These are phyloP conservation scores for Notothenia rossii DNA, from an alignment of 2,113 vertebrate genomes.

Conservation along the genomic window DNA sequence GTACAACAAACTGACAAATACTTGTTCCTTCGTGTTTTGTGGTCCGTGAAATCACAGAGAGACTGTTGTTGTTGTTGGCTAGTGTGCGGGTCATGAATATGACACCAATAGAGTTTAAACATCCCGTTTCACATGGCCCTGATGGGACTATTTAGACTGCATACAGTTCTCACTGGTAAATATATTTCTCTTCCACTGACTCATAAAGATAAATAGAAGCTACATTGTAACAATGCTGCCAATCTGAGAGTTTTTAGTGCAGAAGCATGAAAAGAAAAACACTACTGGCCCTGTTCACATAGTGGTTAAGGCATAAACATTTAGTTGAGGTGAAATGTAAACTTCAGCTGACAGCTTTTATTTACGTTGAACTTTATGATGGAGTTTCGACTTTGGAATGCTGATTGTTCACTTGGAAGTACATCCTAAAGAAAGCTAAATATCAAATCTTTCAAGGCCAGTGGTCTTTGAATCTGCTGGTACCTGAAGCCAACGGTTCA, in stretches of 20 bases:
- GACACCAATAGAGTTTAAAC: slow-evolving; percentile 73
- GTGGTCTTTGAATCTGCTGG: slow-evolving; percentile 10
- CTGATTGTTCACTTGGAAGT: slow-evolving; percentile 8
- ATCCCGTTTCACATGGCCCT: slow-evolving; percentile 77
- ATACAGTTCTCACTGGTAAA: slow-evolving; percentile 60
- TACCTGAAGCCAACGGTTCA: slow-evolving; percentile 33
- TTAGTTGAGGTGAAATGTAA: slow-evolving; percentile 39
- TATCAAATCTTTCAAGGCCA: background rate
- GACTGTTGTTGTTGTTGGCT: slow-evolving; percentile 76
- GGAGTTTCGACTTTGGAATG: slow-evolving; percentile 18
- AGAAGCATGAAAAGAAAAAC: background rate
- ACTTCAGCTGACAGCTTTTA: slow-evolving; percentile 3
- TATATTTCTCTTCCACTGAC: slow-evolving; percentile 66
- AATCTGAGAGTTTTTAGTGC: slow-evolving; percentile 38
- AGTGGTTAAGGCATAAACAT: slow-evolving; percentile 41
- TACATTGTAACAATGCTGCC: slow-evolving; percentile 55
- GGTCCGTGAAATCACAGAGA: slow-evolving; percentile 51
- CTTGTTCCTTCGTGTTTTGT: slow-evolving; percentile 39
- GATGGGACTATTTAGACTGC: slow-evolving; percentile 68
- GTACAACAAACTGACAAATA: slow-evolving; percentile 61
- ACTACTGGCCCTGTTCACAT: slow-evolving; percentile 11
- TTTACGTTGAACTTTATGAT: slow-evolving; percentile 26
- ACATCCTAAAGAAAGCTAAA: slow-evolving; percentile 5
- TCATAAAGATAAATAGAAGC: slow-evolving; percentile 72
- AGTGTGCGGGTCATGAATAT: slow-evolving; percentile 60